Percentiles rank a stretch among this genome's conserved stretches.
These are phyloP conservation scores for Prionailurus viverrinus DNA, from an alignment of 2,113 vertebrate species.

Conservation along the genomic window DNA sequence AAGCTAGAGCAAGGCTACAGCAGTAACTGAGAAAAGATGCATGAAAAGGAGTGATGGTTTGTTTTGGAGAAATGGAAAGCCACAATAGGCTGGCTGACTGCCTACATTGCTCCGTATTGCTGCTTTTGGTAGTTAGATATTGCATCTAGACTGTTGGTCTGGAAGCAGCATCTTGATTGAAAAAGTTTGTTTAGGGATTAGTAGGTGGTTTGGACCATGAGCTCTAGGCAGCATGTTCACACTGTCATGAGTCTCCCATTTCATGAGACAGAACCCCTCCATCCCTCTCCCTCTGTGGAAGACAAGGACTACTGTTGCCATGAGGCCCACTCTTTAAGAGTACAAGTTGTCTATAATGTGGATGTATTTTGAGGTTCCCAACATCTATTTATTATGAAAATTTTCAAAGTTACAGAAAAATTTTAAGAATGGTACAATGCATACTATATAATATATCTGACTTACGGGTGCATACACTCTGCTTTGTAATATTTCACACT, in stretches of 20 bases:
- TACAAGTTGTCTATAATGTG: background rate
- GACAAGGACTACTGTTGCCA: background rate
- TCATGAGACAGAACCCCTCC: background rate
- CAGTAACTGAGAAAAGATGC: conserved; percentile 2
- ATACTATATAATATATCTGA: background rate
- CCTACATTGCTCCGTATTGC: conserved; percentile 6
- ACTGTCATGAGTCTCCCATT: background rate
- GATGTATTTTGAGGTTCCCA: background rate
- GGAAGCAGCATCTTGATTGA: conserved; percentile 5
- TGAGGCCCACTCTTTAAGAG: background rate
- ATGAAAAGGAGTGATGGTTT: background rate
- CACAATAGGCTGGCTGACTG: background rate
- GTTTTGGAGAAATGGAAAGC: background rate
- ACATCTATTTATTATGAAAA: background rate
- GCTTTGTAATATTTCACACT: background rate
- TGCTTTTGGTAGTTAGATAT: background rate
- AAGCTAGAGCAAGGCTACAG: conserved; percentile 6
- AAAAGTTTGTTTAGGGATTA: conserved; percentile 40
- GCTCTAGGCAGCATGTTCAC: background rate
- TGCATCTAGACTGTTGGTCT: conserved; percentile 29
- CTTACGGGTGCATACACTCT: background rate
- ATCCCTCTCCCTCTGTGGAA: background rate
- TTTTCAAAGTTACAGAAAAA: conserved; percentile 25
- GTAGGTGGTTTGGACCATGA: background rate
- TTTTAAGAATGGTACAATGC: background rate